Evolutionary conservation across 2,113 vertebrate species (phyloP).

Genomic region (Craseonycteris thonglongyai): DNA sequence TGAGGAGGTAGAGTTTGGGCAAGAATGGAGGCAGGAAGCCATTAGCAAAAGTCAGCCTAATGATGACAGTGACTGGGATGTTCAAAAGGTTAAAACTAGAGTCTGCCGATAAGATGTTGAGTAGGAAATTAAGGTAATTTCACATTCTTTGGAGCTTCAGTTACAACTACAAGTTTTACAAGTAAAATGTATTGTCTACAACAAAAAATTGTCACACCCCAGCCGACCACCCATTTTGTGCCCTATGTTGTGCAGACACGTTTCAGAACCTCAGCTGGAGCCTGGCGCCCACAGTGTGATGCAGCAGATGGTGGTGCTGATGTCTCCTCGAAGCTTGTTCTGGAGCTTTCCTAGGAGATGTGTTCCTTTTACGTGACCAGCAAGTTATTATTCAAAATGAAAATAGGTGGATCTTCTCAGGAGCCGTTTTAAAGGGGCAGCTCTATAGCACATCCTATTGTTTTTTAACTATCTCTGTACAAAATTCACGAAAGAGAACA

Average conservation of each 20-base stretch:
- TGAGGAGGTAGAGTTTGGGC: neutral
- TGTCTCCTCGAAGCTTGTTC: neutral
- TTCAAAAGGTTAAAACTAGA: neutral
- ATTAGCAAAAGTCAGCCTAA: neutral
- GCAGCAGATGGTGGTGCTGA: neutral
- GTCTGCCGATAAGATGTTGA: neutral
- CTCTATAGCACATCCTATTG: neutral
- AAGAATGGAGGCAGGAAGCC: neutral
- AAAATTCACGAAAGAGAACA: neutral
- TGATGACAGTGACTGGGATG: neutral
- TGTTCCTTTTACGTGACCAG: neutral
- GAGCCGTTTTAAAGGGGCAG: neutral
- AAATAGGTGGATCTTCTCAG: neutral
- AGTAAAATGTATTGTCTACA: neutral
- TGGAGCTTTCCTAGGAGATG: neutral
- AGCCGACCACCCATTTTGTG: neutral
- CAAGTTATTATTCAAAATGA: neutral
- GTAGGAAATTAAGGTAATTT: neutral
- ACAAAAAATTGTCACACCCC: neutral
- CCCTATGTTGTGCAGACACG: neutral
- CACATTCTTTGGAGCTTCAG: neutral
- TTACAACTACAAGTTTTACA: neutral
- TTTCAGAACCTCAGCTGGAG: neutral
- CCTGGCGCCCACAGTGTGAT: neutral
- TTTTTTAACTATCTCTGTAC: neutral